phyloP scores from a whole-genome alignment of 2,113 vertebrate species.

The Empidonax alnorum region DNA sequence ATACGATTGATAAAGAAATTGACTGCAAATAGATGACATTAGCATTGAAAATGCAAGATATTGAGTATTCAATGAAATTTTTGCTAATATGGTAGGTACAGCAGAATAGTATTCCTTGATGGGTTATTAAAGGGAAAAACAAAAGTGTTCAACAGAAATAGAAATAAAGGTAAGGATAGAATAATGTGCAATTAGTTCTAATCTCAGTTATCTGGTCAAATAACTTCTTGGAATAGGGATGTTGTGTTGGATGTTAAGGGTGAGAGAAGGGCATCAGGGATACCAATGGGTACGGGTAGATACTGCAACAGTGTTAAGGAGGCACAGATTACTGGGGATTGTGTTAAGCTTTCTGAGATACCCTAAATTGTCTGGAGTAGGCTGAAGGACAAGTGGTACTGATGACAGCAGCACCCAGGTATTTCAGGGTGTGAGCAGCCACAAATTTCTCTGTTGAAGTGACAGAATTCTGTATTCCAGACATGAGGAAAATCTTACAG shows the following conservation, averaged over 20 bases:
- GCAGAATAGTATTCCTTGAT: neutral
- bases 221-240: neutral
- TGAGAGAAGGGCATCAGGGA: neutral
- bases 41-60: neutral
- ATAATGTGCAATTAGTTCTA: neutral
- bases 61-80: neutral
- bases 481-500: neutral
- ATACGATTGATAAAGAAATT: neutral
- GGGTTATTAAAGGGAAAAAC: neutral
- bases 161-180: neutral
- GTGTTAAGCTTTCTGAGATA: neutral
- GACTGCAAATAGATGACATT: neutral
- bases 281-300: neutral
- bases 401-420: neutral
- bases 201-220: neutral
- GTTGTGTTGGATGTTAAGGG: neutral
- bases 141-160: neutral
- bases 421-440: neutral
- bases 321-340: neutral
- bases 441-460: slow-evolving; percentile 11
- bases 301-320: neutral
- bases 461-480: neutral
- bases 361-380: neutral
- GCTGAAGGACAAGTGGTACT: neutral
- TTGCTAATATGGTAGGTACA: neutral